Percentiles rank a stretch among this genome's conserved stretches.
These are phyloP conservation scores for Macrotis lagotis DNA, from an alignment of 2,113 vertebrate species.

Conservation along the genomic window DNA sequence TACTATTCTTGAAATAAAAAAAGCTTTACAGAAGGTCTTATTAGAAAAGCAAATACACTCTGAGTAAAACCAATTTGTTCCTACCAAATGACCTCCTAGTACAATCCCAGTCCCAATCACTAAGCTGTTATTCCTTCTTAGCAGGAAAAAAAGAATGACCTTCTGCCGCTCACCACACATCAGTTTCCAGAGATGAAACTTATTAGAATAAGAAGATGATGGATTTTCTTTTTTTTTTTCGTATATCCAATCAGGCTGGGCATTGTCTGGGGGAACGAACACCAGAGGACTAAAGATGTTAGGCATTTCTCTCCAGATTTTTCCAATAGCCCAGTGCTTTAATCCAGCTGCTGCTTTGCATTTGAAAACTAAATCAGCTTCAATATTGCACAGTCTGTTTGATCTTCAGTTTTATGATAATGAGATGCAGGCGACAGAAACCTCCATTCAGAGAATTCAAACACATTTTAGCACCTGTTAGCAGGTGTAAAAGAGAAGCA, in stretches of 20 bases:
- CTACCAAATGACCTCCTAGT: not conserved
- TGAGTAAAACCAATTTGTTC: constrained; percentile 4
- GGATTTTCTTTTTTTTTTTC: constrained; percentile 23
- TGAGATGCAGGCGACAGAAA: constrained; percentile 56
- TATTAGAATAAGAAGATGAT: constrained; percentile 57
- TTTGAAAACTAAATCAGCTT: constrained; percentile 72
- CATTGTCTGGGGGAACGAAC: constrained; percentile 62
- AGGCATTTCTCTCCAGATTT: constrained; percentile 58
- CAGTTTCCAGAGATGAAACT: constrained; percentile 40
- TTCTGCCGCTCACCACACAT: constrained; percentile 17
- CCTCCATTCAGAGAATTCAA: constrained; percentile 51
- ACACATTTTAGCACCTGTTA: constrained; percentile 68
- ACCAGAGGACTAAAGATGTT: constrained; percentile 18
- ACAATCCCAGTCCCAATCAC: not conserved
- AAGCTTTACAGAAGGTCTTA: not conserved
- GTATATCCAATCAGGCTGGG: constrained; percentile 47
- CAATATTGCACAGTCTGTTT: constrained; percentile 67
- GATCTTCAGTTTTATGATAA: constrained; percentile 73
- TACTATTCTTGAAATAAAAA: not conserved
- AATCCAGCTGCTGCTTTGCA: constrained; percentile 74
- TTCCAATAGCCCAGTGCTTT: constrained; percentile 50
- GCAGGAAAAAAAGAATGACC: constrained; percentile 32
- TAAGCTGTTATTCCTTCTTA: constrained; percentile 12
- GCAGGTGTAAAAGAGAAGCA: constrained; percentile 57
- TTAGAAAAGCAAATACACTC: constrained; percentile 37